Base-by-base conservation (phyloP, 2,888 invertebrate genomes). In the Callosobruchus maculatus region DNA sequence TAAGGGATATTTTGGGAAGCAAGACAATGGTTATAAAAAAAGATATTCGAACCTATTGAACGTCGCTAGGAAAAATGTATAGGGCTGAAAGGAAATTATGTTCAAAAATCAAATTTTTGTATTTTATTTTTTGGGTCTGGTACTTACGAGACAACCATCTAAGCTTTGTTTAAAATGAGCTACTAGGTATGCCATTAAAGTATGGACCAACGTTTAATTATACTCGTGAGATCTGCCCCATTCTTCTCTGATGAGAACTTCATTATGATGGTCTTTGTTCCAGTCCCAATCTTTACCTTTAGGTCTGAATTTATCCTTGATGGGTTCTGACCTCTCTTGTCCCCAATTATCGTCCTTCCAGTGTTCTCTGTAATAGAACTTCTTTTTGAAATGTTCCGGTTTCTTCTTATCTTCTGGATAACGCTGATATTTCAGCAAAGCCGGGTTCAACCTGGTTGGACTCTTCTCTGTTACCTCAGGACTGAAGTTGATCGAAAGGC, bases 371-470 rank as follows among this genome's bases (percentile, higher is more conserved):
- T 94, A 93, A 78, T 85, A 87, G 88, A 94, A 94, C 84, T 95
- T 94, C 89, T 95, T 95, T 88, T 95, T 95, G 87, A 94, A 95
- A 87, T 94, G 94, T 81, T 92, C 91, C 0, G 89, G 88, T 76
- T 82, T 86, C 77, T 81, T 84, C 75, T 84, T 85, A n/a, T 86
- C 85, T 74, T 87, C 87, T 20, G 86, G 84, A 78, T 91, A 90
- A 66, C 91, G 87, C 81, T 91, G 91, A 83, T 91, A 91, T 81
- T 91, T 90, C 13, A 90, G 83, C 4, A 91, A 85, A 18, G 89
- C 87, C 9, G 91, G 84, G 87, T 89, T 84, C 81, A 90, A 78
- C 81, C 88, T 85, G 72, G 88, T 83, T 68, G 88, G 85, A 77
- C 84, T 85, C 76, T 86, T 80, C 80, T 85, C 83, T 80, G 84